These are phyloP conservation scores for Paracanthobrama guichenoti DNA, from an alignment of 2,113 vertebrate species.

Conservation along the genomic window DNA sequence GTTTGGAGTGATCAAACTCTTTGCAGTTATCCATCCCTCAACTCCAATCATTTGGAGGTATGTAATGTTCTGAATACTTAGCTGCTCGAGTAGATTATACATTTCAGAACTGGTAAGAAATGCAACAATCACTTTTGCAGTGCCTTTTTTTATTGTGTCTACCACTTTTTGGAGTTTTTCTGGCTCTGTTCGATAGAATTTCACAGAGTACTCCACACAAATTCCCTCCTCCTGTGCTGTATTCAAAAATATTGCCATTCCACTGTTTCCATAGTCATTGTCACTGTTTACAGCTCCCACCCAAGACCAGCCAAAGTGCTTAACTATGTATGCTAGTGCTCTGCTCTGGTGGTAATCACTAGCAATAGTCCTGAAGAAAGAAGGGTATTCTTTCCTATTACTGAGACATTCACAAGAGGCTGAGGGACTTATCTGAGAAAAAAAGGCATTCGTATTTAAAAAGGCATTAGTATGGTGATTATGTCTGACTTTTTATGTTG, in stretches of 20 bases:
- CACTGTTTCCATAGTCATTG: conserved; percentile 75
- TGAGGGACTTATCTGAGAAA: conserved; percentile 70
- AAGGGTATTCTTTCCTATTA: conserved; percentile 45
- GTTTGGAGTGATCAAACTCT: neutral
- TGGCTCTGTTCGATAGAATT: conserved; percentile 56
- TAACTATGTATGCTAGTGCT: neutral
- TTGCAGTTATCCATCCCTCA: neutral
- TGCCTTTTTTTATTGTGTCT: conserved; percentile 67
- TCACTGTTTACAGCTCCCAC: conserved; percentile 73
- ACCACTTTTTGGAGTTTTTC: conserved; percentile 68
- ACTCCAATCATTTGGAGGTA: neutral
- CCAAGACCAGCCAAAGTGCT: conserved; percentile 75
- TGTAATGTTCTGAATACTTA: conserved; percentile 5
- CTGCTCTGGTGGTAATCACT: conserved; percentile 61
- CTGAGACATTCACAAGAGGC: conserved; percentile 43
- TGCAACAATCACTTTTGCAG: conserved; percentile 69
- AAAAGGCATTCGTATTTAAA: conserved; percentile 13
- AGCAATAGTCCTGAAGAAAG: conserved; percentile 74
- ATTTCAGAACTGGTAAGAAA: conserved; percentile 41
- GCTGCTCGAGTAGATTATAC: neutral
- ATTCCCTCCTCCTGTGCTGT: conserved; percentile 65
- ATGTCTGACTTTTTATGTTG: neutral
- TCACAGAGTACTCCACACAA: conserved; percentile 1
- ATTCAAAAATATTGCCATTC: conserved; percentile 72
- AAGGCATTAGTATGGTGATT: neutral